Base-by-base conservation (phyloP, 2,113 vertebrate genomes). In the Oryzias melastigma region DNA sequence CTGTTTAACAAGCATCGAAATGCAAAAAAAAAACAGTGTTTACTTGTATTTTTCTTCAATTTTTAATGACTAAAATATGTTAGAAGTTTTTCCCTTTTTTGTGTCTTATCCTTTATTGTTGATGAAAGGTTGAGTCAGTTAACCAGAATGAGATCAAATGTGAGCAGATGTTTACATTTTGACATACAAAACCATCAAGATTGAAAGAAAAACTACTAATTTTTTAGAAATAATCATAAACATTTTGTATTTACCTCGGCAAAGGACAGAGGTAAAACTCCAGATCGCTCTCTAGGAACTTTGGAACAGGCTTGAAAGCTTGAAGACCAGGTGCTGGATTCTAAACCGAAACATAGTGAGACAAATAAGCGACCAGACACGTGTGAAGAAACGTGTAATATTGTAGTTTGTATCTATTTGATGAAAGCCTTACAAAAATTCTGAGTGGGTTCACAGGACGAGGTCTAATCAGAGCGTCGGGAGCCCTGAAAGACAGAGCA, bases 261-360 rank as follows among this genome's bases (percentile, higher is more conserved):
- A 93, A 73, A 58, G 94, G 88, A 71, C 95, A 98, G 59, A 97
- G 88, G 63, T 95, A 91, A 82, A 93, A 94, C 27, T 97, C 95
- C 48, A 88, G 84, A 47, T 82, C 73, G 22, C 88, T 91, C 85
- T 98, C 95, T 24, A 85, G 75, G 13, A 96, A 97, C 60, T 89
- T 73, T 24, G 94, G 87, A 45, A 88, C 89, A 2, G 20, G 68
- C 84, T 88, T 93, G 82, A 91, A 83, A 1, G 90, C 71, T 80
- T 91, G 77, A 43, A 97, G 68, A 44, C 93, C 93, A 2, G 96
- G 96, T 75, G 57, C 80, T n/a, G 96, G 94, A 61, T 97, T 97
- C 97, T 98, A 78, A 60, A 49, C 12, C 24, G 65, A 2, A 29
- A 49, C 1, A 64, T 17, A 5, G 57, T 10, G 5, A 49, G 3